Evolutionary conservation across 2,113 vertebrate species (phyloP).

Genomic region (Festucalex cinctus): DNA sequence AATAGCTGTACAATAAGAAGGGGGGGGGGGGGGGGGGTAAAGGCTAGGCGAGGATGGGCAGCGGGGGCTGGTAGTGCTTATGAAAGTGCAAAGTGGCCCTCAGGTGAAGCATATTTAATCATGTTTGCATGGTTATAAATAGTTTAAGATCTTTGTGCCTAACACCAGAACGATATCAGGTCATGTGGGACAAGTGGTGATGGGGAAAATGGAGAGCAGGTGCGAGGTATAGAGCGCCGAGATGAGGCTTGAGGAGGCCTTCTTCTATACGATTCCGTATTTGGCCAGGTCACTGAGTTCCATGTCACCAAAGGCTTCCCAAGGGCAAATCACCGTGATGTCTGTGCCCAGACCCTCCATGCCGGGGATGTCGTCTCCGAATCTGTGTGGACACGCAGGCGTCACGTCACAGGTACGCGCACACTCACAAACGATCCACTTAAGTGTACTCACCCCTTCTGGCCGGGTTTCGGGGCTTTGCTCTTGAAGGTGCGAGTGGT

Average conservation of each 20-base stretch:
- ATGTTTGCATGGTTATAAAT: not conserved
- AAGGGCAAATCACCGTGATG: conserved; percentile 91
- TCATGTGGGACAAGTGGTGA: not conserved
- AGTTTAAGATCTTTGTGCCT: not conserved
- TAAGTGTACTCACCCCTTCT: conserved; percentile 71
- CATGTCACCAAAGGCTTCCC: conserved; percentile 94
- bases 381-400: conserved; percentile 59
- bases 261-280: conserved; percentile 84
- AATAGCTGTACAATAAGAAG: conserved; percentile 39
- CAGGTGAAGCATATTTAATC: not conserved
- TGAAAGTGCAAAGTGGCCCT: not conserved
- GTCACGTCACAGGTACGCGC: not conserved
- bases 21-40: not conserved
- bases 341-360: conserved; percentile 95
- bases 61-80: not conserved
- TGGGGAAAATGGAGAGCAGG: not conserved
- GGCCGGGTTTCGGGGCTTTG: conserved; percentile 83
- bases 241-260: not conserved
- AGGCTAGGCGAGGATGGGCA: not conserved
- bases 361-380: conserved; percentile 93
- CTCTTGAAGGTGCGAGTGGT: conserved; percentile 72
- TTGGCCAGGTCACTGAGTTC: conserved; percentile 91
- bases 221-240: conserved; percentile 1
- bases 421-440: not conserved
- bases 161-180: not conserved